Evolutionary conservation across 23 tunicate genomes (phyloP).

Genomic region (Styela clava): DNA sequence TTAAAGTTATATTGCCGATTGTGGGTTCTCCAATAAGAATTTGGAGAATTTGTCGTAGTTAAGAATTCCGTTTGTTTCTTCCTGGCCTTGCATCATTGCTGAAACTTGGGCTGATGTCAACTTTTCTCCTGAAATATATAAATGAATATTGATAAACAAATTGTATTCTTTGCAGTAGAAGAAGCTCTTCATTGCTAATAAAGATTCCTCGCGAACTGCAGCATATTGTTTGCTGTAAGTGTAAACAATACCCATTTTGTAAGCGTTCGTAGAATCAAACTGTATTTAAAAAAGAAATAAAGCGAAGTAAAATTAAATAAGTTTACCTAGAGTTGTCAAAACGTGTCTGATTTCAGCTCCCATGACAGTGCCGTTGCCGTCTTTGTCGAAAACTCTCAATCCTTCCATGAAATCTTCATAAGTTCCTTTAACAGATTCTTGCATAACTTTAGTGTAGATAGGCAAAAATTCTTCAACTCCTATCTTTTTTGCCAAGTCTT

Average conservation of each 20-base stretch:
- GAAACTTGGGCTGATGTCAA: constrained; percentile 48
- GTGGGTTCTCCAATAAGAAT: background rate
- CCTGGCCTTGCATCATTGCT: constrained; percentile 66
- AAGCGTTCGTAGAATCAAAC: too few relatives aligned
- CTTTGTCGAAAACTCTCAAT: constrained; percentile 88
- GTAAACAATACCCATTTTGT: too few relatives aligned
- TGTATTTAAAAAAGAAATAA: too few relatives aligned
- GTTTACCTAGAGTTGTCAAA: constrained; percentile 70
- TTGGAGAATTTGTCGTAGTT: background rate
- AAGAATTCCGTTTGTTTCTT: constrained; percentile 53
- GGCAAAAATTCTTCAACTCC: constrained; percentile 57
- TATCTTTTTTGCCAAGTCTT: constrained; percentile 33
- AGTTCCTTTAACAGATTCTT: constrained; percentile 63
- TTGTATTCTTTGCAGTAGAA: too few relatives aligned
- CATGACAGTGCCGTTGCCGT: constrained; percentile 91
- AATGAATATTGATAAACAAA: too few relatives aligned
- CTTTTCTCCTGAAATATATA: constrained; percentile 48
- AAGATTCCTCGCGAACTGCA: too few relatives aligned
- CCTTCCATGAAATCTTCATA: constrained; percentile 91
- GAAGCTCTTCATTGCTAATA: too few relatives aligned
- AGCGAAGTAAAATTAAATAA: too few relatives aligned
- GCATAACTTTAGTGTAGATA: constrained; percentile 32
- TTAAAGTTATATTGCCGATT: background rate
- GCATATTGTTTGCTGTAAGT: too few relatives aligned
- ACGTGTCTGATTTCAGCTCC: constrained; percentile 96